These are phyloP conservation scores for Ptychobarbus kaznakovi DNA, from an alignment of 2,797 vertebrate genomes.

Conservation along the genomic window DNA sequence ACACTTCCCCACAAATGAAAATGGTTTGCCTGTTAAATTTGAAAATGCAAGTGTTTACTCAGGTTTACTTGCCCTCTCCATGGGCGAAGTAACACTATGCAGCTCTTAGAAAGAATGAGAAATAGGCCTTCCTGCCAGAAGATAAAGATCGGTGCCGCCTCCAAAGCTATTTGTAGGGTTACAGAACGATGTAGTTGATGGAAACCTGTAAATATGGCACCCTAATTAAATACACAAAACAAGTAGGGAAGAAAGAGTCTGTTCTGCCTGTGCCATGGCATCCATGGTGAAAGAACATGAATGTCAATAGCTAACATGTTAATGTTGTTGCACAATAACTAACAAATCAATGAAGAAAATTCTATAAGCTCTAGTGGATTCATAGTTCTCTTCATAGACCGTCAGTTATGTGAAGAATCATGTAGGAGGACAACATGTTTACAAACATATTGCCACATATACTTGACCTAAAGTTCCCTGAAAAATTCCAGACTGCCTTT, in stretches of 20 bases:
- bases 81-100: neutral
- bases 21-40: conserved; percentile 24
- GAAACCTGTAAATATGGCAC: neutral
- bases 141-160: conserved; percentile 9
- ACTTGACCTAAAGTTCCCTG: conserved; percentile 59
- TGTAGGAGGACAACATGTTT: conserved; percentile 30
- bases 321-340: neutral
- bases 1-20: neutral
- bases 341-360: conserved; percentile 2
- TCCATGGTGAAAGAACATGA: conserved; percentile 12
- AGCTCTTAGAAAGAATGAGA: conserved; percentile 27
- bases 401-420: neutral
- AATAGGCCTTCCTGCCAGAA: neutral
- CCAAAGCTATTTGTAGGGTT: neutral
- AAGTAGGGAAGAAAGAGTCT: neutral
- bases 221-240: neutral
- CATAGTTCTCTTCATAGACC: conserved; percentile 20
- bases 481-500: conserved; percentile 64
- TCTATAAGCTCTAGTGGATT: conserved; percentile 3
- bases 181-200: neutral
- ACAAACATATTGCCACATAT: conserved; percentile 31
- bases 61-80: conserved; percentile 39
- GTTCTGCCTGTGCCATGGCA: neutral
- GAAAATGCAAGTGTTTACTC: conserved; percentile 45
- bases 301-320: conserved; percentile 35